Evolutionary conservation across 1,140 invertebrate species (phyloP), one percentile per base, ranked within the genome.

Genomic region (Sipha flava): DNA sequence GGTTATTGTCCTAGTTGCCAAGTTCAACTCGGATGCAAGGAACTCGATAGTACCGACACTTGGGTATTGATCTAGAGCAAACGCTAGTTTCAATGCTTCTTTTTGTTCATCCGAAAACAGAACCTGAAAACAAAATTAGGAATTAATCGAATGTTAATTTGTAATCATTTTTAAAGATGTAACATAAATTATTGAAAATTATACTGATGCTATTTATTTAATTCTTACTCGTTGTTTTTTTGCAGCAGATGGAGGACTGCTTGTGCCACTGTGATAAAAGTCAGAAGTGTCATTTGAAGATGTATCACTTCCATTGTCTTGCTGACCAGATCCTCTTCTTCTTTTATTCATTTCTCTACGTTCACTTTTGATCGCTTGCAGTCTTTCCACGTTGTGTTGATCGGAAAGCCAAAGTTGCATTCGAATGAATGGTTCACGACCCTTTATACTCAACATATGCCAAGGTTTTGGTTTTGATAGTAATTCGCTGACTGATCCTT

Each of bases 401-500:
- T 99, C 97, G 81, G 93, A 94, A 12, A 99, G 87, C 97, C 97
- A 99, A 29, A 98, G 86, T 85, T 98, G 96, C 97, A 99, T 99
- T 80, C 97, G 90, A 81, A 98, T 97, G 87, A 98, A 99, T 0
- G 97, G 97, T 85, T 99, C 97, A 37, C 97, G 88, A 0, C 97
- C 97, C 86, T 99, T 99, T 85, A 98, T 97, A 83, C 95, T 98
- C 9, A 99, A 89, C 96, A 98, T 98, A 84, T 98, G 95, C 97
- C 97, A 99, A 0, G 97, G 97, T 84, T 98, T 98, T 1, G 97
- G 97, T 86, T 99, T 98, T 62, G 96, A 98, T 0, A 99, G 88
- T 18, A 99, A 87, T 86, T 99, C 97, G 84, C 95, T 97, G 1
- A 98, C 97, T 0, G 96, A 98, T 21, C 97, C 97, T 86, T 99